Evolutionary conservation across 2,113 vertebrate species (phyloP).

Genomic region (Eonycteris spelaea): DNA sequence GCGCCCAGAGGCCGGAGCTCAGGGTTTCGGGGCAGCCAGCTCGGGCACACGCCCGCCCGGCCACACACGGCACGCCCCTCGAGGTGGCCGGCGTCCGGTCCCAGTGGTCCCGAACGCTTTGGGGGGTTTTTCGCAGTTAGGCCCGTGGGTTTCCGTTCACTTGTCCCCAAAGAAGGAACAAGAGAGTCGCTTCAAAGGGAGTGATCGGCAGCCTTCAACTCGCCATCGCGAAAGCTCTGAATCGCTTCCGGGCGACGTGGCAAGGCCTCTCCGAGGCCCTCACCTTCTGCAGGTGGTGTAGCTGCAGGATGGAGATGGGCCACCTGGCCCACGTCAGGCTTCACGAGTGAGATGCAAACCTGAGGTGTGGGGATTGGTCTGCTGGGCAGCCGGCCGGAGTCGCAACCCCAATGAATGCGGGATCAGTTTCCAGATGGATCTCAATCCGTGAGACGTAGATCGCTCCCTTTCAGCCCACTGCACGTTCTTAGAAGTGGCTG

Average conservation of each 20-base stretch:
- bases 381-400: neutral
- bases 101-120: no score
- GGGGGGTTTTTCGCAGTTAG: neutral
- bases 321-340: neutral
- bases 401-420: neutral
- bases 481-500: neutral
- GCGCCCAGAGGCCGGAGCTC: neutral
- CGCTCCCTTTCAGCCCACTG: neutral
- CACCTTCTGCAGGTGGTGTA: neutral
- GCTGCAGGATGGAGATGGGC: neutral
- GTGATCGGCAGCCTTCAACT: neutral
- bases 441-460: neutral
- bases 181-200: neutral
- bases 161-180: neutral
- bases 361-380: no score
- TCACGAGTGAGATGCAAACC: neutral
- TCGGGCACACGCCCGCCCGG: neutral
- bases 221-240: neutral
- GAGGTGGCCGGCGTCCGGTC: no score
- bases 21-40: neutral
- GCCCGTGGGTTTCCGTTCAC: neutral
- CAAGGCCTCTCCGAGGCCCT: neutral
- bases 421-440: neutral
- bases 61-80: fast-evolving
- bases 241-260: neutral